These are phyloP conservation scores for Bombus cullumanus DNA, from an alignment of 1,140 invertebrate genomes.

Conservation along the genomic window DNA sequence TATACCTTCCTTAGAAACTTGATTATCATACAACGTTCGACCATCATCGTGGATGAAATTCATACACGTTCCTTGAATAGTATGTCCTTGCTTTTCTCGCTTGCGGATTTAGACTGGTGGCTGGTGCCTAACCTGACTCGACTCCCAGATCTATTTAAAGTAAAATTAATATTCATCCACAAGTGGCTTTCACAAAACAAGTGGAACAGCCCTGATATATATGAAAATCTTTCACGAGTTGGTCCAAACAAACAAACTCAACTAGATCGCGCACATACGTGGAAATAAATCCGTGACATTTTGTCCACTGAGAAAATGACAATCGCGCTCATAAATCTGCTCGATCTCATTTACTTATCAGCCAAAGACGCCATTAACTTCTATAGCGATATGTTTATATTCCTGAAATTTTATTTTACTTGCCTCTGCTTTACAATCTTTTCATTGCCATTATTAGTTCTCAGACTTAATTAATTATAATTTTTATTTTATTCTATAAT, in stretches of 20 bases:
- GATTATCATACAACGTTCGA: not conserved
- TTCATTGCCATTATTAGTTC: not conserved
- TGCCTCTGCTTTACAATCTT: not conserved
- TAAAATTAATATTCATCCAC: constrained; percentile 31
- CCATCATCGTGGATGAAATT: constrained; percentile 17
- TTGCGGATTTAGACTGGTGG: not conserved
- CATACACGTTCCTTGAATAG: constrained; percentile 16
- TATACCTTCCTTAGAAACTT: not conserved
- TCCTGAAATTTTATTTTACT: not conserved
- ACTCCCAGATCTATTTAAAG: constrained; percentile 19
- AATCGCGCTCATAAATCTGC: not conserved
- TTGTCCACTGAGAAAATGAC: not conserved
- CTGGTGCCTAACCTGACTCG: not conserved
- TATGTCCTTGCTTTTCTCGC: not conserved
- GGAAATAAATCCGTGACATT: constrained; percentile 7
- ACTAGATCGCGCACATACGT: not conserved
- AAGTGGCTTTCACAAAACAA: not conserved
- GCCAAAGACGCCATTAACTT: not conserved
- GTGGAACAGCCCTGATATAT: not conserved
- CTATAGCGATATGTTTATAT: not conserved
- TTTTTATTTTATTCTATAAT: not conserved
- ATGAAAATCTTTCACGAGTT: not conserved
- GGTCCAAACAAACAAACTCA: not conserved
- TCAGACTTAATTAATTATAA: not conserved
- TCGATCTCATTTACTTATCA: not conserved